Evolutionary conservation across 2,888 invertebrate species (phyloP), one percentile per base, ranked within the genome.

Genomic region (Nymphalis polychloros): DNA sequence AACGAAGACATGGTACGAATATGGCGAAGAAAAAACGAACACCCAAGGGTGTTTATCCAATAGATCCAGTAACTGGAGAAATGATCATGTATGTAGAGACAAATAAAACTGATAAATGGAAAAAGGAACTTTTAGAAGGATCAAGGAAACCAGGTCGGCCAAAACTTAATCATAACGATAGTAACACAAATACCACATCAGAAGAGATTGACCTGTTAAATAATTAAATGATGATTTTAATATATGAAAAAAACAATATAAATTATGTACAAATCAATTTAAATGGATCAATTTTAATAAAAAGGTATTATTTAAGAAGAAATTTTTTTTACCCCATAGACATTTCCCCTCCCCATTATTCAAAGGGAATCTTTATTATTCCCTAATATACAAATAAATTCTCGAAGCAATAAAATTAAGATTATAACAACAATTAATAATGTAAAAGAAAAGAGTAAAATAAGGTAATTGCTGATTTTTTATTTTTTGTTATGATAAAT

Each of bases 1-100:
- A 96, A 84, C 88, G 96, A 35, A 89, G 96, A 27, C 96, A 96
- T 71, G 95, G 95, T 46, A 93, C 75, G 0, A 88, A 89, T 47
- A 90, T 87, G 0, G 86, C 90, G 0, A 90, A 92, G 69, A 92
- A 90, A 73, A 91, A 94, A 71, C 82, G 78, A 13, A 86, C 93
- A 0, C 90, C 92, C 0, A 89, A 88, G 1, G 88, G 87, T 1
- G 74, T 84, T 0, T 87, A 81, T 57, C 88, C 87, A 0, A 81
- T 88, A 16, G 83, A 88, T 64, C 86, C 86, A 0, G 73, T 73
- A 0, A 86, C 88, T 0, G 79, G 79, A 20, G 76, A 78, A 68
- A 70, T 80, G 8, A 75, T 86, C 3, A 73, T 82, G 0, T 78
- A 78, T 35, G 78, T 80, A 8, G 80, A 83, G 41, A 78, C 80